Base-by-base conservation (phyloP, 2,797 vertebrate genomes). In the Lepus oiostolus region DNA sequence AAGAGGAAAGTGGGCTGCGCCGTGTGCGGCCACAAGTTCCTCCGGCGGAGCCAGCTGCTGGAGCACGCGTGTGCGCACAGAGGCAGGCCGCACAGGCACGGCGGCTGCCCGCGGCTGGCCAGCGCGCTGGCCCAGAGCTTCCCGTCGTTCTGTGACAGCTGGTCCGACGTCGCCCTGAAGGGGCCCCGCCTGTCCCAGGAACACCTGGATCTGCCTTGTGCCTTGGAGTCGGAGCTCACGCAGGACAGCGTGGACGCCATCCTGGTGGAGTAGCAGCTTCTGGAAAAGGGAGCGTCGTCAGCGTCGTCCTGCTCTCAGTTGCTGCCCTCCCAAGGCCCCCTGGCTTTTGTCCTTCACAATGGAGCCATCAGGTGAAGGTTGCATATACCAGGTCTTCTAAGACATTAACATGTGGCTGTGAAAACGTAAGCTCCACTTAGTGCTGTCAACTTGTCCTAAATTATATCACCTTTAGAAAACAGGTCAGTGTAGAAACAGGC, bases 31-130 rank as follows among this genome's bases (percentile, higher is more conserved):
- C 98, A 99, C 95, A 97, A 98, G 3, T 99, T 99, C 91, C 97
- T 98, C 54, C 99, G 99, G 77, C 99, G 99, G 98, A 99, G 99
- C 95, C 99, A 99, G 93, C 98, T 99, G 96, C 99, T 99, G 82
- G 99, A 99, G 95, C 99, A 99, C 98, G 99, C 99, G 99, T 99
- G 99, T 97, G 98, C 98, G 0, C 99, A 99, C 98, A 99, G 99
- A 12, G 99, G 99, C 28, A 99, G 99, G 88, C 98, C 99, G 12
- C 98, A 99, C 91, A 99, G 99, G 84, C 98, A 98, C n/a, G 97
- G 98, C 95, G 99, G 98, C 86, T 99, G 99, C 98, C 99, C 98
- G 96, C 98, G 98, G 75, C 98, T 99, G 94, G 99, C 99, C 90
- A 99, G 98, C 93, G 98, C 98, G 8, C n/a, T 98, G 47, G 98